Evolutionary conservation across 2,113 vertebrate genomes (phyloP), one percentile per base, ranked within the genome.

Genomic region (Oncorhynchus kisutch): DNA sequence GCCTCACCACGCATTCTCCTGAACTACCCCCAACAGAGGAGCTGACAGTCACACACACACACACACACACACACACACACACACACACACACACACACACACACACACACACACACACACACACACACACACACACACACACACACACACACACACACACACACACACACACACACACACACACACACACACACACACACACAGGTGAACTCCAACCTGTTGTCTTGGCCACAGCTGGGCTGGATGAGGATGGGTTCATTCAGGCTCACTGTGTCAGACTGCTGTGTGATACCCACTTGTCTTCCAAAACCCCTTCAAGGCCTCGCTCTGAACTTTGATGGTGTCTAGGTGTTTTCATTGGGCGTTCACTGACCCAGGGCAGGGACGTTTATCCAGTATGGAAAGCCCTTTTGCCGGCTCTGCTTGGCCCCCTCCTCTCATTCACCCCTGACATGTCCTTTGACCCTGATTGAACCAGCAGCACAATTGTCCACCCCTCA

Each of bases 281-380:
- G 51, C 51, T 54, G 14, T 54, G 51, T 54, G 49, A 16, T 12
- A 51, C 3, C 76, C 87, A 78, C 84, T 86, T 82, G 72, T 60
- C 67, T 39, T 9, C 39, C 39, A 39, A 6, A 49, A 79, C 76
- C 84, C 84, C 80, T 77, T 65, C 24, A 60, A 31, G 59, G 69
- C 71, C 73, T 80, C 48, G 0, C 31, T 45, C 25, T 0, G 60
- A 48, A 49, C 79, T 88, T 83, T 88, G 81, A 82, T 82, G 82
- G 64, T 74, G 39, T 45, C 59, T 79, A 22, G 68, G 49, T 74
- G 66, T 73, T 77, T 67, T 64, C 59, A 70, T 24, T 78, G 62
- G 16, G 67, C n/a, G 49, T 76, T 67, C 81, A 72, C 29, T 77
- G 73, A 76, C 73, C 71, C 45, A 49, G 49, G 72, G 49, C 25